Conservation (phyloP, 2,797 vertebrate genomes). For the Antennarius maculatus region DNA sequence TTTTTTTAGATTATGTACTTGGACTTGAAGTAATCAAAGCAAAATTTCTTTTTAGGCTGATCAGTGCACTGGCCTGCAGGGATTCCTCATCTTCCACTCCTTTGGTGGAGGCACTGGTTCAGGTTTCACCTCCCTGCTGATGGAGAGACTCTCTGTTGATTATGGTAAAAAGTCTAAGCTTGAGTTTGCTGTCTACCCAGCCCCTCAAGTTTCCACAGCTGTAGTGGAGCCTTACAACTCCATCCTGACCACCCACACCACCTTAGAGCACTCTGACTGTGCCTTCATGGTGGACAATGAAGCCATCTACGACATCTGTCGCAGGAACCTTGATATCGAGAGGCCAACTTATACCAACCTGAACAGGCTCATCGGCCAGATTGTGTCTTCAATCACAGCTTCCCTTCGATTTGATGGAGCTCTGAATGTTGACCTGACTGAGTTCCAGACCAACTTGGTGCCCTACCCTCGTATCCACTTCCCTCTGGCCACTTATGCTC, state of each 20-base stretch:
- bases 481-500: constrained; percentile 88
- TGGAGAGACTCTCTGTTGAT: constrained; percentile 91
- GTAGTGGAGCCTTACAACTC: constrained; percentile 92
- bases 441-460: constrained; percentile 92
- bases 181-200: constrained; percentile 89
- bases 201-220: constrained; percentile 88
- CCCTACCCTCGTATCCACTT: constrained; percentile 91
- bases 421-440: constrained; percentile 90
- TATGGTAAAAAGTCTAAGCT: constrained; percentile 92
- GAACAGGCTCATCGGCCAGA: constrained; percentile 89
- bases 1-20: not conserved
- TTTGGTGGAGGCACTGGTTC: constrained; percentile 89
- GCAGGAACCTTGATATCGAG: constrained; percentile 89
- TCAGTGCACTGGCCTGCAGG: constrained; percentile 88
- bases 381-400: constrained; percentile 91
- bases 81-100: constrained; percentile 85
- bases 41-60: constrained; percentile 76
- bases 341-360: constrained; percentile 90
- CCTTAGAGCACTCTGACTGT: constrained; percentile 69
- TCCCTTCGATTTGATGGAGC: constrained; percentile 91
- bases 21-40: not conserved
- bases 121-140: constrained; percentile 90
- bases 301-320: constrained; percentile 81
- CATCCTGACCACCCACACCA: constrained; percentile 89
- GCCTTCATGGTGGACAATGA: constrained; percentile 93